Evolutionary conservation across 2,797 vertebrate species (phyloP).

Genomic region (Channallabes apus): DNA sequence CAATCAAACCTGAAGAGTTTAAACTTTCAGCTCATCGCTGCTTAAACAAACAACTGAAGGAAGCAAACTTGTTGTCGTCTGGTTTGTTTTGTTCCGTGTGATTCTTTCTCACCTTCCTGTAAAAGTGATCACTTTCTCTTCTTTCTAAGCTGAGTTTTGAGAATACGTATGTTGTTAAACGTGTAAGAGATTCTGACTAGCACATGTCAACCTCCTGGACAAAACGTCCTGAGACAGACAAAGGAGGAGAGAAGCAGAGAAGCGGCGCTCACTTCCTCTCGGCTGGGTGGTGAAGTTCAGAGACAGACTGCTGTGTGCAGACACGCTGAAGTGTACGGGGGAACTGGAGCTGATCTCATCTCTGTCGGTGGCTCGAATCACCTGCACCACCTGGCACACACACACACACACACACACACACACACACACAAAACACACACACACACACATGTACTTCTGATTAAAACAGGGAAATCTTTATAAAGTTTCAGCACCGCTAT

Average conservation of each 20-base stretch:
- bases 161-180: background rate
- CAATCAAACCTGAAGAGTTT: background rate
- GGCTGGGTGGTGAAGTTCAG: constrained; percentile 82
- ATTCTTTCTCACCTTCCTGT: background rate
- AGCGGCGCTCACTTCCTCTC: constrained; percentile 72
- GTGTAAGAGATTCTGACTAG: background rate
- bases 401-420: constrained; percentile 12
- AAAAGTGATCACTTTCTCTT: background rate
- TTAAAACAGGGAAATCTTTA: background rate
- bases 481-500: background rate
- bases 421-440: background rate
- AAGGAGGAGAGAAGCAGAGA: constrained; percentile 34
- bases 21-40: background rate
- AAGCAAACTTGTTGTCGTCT: too few species aligned
- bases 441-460: background rate
- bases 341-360: constrained; percentile 76
- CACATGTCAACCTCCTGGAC: background rate
- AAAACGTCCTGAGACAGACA: background rate
- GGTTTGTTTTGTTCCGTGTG: background rate
- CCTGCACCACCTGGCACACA: constrained; percentile 79
- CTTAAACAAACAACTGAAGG: background rate
- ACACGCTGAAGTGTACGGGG: constrained; percentile 80
- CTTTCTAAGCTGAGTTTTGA: background rate
- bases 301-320: constrained; percentile 70
- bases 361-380: constrained; percentile 79